Conservation (phyloP, 2,113 vertebrate genomes). For the Megaleporinus macrocephalus region DNA sequence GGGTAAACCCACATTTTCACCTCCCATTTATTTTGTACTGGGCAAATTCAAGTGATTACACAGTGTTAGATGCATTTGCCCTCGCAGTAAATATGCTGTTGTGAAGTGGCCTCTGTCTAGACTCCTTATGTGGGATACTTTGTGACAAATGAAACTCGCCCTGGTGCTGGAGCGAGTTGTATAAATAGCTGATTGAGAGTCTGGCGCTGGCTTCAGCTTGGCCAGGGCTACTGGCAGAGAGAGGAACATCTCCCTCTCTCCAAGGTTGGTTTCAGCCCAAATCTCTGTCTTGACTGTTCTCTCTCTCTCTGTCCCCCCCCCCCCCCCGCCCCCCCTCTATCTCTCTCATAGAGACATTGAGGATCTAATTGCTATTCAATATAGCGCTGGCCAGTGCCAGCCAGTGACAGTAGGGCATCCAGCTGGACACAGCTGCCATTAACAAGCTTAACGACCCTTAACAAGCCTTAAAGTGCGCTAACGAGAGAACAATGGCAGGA, state of each 20-base stretch:
- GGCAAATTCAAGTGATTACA: not conserved
- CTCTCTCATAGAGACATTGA: slow-evolving; percentile 11
- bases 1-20: not conserved
- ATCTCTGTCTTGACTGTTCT: slow-evolving; percentile 43
- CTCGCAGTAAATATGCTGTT: not conserved
- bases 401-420: slow-evolving; percentile 36
- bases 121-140: slow-evolving; percentile 29
- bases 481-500: slow-evolving; percentile 66
- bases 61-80: not conserved
- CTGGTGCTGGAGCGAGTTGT: slow-evolving; percentile 27
- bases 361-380: slow-evolving; percentile 67
- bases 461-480: slow-evolving; percentile 54
- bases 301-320: slow-evolving; percentile 25
- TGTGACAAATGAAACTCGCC: slow-evolving; percentile 22
- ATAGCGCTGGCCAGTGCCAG: slow-evolving; percentile 56
- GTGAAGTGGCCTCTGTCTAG: slow-evolving; percentile 5
- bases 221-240: slow-evolving; percentile 33
- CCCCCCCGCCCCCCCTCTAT: slow-evolving; percentile 18
- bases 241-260: slow-evolving; percentile 17
- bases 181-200: slow-evolving; percentile 46
- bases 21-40: not conserved
- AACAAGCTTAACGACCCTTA: slow-evolving; percentile 28
- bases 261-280: slow-evolving; percentile 37
- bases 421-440: slow-evolving; percentile 56
- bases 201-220: slow-evolving; percentile 3